phyloP scores from a whole-genome alignment of 1,140 invertebrate genomes.

The Drosophila hydei region DNA sequence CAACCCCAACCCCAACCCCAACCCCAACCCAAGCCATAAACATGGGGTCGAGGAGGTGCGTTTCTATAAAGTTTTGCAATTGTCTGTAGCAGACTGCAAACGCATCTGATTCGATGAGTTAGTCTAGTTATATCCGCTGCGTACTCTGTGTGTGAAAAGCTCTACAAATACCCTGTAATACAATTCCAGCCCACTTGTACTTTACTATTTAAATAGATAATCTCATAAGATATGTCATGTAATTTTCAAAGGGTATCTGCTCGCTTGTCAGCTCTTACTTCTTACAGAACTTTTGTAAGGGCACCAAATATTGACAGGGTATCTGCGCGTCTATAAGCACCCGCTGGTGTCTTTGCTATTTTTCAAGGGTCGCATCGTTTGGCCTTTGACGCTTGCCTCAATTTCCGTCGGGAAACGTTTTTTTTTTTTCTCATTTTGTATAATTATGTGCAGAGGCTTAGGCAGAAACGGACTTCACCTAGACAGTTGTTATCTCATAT shows the following conservation, averaged over 20 bases:
- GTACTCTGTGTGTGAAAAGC: neutral
- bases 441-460: constrained; percentile 54
- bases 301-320: neutral
- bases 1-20: neutral
- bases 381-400: constrained; percentile 52
- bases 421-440: constrained; percentile 8
- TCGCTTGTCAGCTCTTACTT: too few species aligned
- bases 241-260: neutral
- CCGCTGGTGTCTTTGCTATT: too few species aligned
- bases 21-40: neutral
- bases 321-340: neutral
- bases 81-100: neutral
- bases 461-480: constrained; percentile 2
- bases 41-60: neutral
- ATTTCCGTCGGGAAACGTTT: constrained; percentile 60
- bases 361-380: constrained; percentile 15
- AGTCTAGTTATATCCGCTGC: too few species aligned
- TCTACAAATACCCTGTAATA: neutral
- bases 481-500: constrained; percentile 28
- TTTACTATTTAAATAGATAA: too few species aligned
- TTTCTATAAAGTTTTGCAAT: neutral
- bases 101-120: too few species aligned
- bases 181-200: too few species aligned
- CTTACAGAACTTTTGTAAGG: too few species aligned
- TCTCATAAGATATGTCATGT: too few species aligned